A percentile compares a stretch with the other conserved stretches of the same genome.
Evolutionary conservation across 2,797 vertebrate genomes (phyloP).

Genomic region (Numenius phaeopus): DNA sequence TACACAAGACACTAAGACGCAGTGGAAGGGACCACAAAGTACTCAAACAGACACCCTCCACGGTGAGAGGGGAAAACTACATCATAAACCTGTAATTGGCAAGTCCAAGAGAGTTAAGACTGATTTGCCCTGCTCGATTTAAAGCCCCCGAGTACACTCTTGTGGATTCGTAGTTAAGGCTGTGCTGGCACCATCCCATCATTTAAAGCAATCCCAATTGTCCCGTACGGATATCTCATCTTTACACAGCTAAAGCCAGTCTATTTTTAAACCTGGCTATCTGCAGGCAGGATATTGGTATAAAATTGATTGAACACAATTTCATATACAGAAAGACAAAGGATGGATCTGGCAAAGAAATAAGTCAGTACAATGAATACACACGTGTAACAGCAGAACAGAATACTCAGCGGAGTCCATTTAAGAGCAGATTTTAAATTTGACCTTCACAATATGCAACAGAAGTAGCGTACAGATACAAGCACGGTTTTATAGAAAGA

Average conservation of each 20-base stretch:
- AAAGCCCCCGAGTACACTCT: neutral
- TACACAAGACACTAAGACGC: accelerated
- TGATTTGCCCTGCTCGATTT: neutral
- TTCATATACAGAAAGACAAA: neutral
- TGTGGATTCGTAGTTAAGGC: neutral
- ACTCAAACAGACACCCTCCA: neutral
- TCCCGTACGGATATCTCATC: neutral
- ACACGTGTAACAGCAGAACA: accelerated
- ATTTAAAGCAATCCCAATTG: neutral
- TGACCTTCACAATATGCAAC: neutral
- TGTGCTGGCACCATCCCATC: neutral
- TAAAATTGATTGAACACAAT: neutral
- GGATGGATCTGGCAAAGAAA: neutral
- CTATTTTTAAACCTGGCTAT: constrained; percentile 19
- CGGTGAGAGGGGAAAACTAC: neutral
- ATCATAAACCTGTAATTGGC: neutral
- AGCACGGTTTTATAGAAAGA: neutral
- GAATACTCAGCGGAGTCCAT: neutral
- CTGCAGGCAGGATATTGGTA: constrained; percentile 5
- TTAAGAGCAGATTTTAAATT: neutral
- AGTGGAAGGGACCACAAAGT: neutral
- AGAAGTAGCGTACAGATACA: neutral
- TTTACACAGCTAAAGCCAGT: neutral
- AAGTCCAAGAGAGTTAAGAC: neutral
- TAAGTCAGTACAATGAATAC: neutral